Evolutionary conservation across 2,113 vertebrate genomes (phyloP).

Genomic region (Galbula dea): DNA sequence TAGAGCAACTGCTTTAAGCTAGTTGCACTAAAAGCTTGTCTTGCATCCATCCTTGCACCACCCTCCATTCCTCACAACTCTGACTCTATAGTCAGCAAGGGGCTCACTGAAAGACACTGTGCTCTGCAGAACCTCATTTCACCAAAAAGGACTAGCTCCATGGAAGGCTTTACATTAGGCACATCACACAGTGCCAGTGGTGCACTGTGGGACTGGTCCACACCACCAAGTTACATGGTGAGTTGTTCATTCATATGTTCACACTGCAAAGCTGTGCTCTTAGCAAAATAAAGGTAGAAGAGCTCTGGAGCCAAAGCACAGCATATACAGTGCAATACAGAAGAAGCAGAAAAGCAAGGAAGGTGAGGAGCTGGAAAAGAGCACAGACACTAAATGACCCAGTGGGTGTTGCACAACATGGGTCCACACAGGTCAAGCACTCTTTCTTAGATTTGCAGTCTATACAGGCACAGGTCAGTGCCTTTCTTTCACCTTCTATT

Average conservation of each 20-base stretch:
- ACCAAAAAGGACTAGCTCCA: neutral
- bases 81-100: neutral
- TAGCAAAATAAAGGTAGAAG: neutral
- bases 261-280: neutral
- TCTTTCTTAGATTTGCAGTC: neutral
- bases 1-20: neutral
- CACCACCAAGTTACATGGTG: neutral
- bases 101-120: no score
- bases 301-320: neutral
- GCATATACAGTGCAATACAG: accelerated
- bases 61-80: neutral
- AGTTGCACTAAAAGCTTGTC: neutral
- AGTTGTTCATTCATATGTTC: neutral
- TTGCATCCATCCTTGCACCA: neutral
- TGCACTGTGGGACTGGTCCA: neutral
- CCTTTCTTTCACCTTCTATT: neutral
- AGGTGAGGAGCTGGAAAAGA: neutral
- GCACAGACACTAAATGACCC: neutral
- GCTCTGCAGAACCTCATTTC: neutral
- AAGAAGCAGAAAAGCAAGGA: neutral
- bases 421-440: neutral
- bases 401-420: neutral
- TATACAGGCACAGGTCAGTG: neutral
- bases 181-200: neutral
- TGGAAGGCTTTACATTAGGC: neutral